Evolutionary conservation across 2,888 invertebrate genomes (phyloP).

Genomic region (Steinernema scapterisci): DNA sequence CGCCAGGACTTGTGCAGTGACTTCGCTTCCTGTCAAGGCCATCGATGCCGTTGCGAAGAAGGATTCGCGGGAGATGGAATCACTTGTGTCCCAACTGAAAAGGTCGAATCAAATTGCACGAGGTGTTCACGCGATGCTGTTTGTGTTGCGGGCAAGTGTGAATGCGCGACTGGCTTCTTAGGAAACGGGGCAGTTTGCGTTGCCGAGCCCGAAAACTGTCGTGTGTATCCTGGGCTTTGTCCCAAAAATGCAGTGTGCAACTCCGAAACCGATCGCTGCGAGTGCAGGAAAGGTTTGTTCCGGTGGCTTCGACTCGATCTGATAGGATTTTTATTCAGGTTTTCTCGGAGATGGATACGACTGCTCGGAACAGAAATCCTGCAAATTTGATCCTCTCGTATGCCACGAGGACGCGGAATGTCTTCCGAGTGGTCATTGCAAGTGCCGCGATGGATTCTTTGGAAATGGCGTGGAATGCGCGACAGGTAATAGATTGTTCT

Average conservation of each 20-base stretch:
- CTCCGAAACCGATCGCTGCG: conserved; percentile 47
- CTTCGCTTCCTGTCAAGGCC: background rate
- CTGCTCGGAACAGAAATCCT: conserved; percentile 56
- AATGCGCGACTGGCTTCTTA: background rate
- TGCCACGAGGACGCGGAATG: conserved; percentile 60
- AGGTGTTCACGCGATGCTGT: background rate
- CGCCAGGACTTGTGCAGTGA: background rate
- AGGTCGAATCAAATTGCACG: background rate
- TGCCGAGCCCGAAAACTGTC: conserved; percentile 41
- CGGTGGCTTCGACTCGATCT: background rate
- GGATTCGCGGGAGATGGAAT: conserved; percentile 82
- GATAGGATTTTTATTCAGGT: conserved; percentile 39
- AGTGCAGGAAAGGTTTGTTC: conserved; percentile 48
- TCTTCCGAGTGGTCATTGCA: conserved; percentile 57
- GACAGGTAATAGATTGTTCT: background rate
- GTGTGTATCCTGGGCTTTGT: conserved; percentile 46
- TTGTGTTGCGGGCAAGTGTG: background rate
- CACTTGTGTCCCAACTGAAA: background rate
- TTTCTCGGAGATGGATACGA: conserved; percentile 61
- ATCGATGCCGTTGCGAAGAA: conserved; percentile 79
- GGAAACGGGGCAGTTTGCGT: background rate
- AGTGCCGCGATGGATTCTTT: conserved; percentile 59
- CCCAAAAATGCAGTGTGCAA: conserved; percentile 50
- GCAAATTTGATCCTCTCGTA: conserved; percentile 51
- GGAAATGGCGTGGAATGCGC: conserved; percentile 60